Base-by-base conservation (phyloP, 2,113 vertebrate genomes). In the Corythaixoides concolor region DNA sequence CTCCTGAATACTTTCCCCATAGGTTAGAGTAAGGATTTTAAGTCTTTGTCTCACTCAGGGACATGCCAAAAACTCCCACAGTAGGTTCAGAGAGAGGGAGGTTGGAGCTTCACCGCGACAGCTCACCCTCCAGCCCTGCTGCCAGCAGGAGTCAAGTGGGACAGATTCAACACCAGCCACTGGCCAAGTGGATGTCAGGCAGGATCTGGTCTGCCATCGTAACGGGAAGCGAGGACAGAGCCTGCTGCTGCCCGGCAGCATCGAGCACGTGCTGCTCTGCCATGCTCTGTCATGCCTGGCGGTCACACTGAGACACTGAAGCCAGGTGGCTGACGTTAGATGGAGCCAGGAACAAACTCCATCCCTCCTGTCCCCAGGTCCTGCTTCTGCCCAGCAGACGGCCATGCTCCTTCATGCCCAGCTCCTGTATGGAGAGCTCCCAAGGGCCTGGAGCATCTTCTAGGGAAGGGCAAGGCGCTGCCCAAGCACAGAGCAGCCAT, bases 11-110 rank as follows among this genome's bases (percentile, higher is more conserved):
- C 75, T 79, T 85, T 81, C 90, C 66, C 76, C 69, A 90, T 85
- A 90, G 73, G 86, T 87, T 94, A 58, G 53, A 39, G 45, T 87
- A 85, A 82, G 69, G 86, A 90, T 95, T 93, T 92, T 19, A 85
- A 82, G 89, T 80, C 94, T 85, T 77, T 92, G 84, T 87, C 84
- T 89, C 89, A 66, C 90, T 87, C 83, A 78, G 35, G 20, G 30
- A 13, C 68, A 72, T 67, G 95, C 70, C 77, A 88, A 72, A 70
- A 89, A 53, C 81, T 89, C 92, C 85, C 63, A 80, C 68, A 72
- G 37, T 19, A 2, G 10, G 39, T 75, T 86, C 56, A 84, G 90
- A 73, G 28, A 72, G 67, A 68, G 47, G 53, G 45, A 80, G 55
- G 35, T 8, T 15, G 63, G 67, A 63, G 41, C 26, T 88, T 45